These are phyloP conservation scores for Scaptomyza tumidula DNA, from an alignment of 2,888 invertebrate genomes.

Conservation along the genomic window DNA sequence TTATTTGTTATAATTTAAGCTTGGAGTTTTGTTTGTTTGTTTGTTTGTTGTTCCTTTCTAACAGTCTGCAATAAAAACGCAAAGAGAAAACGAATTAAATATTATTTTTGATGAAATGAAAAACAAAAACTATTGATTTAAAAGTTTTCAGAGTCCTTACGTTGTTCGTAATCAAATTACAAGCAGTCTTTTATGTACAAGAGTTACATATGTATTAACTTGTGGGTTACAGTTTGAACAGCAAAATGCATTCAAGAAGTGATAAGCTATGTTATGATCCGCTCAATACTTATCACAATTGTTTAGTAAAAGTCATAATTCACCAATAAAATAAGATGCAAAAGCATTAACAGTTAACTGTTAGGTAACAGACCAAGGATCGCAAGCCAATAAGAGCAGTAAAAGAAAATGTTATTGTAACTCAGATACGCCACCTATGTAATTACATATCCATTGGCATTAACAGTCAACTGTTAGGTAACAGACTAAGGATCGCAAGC, in stretches of 20 bases:
- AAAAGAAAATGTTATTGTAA: slow-evolving; percentile 25
- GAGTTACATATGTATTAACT: not conserved
- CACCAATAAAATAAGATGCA: not conserved
- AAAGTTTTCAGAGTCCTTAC: not conserved
- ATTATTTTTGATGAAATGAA: slow-evolving; percentile 15
- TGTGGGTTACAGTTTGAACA: too few species aligned
- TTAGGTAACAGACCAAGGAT: slow-evolving; percentile 46
- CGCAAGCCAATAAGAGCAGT: slow-evolving; percentile 4
- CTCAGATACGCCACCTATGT: slow-evolving; percentile 26
- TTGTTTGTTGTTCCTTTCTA: slow-evolving; percentile 57
- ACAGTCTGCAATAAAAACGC: slow-evolving; percentile 58
- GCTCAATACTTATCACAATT: too few species aligned
- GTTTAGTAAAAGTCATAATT: too few species aligned
- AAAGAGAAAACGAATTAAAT: not conserved
- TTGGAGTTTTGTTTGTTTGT: slow-evolving; percentile 45
- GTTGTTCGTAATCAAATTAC: not conserved
- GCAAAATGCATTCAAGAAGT: not conserved
- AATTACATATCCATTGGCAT: too few species aligned
- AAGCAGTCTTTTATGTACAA: not conserved
- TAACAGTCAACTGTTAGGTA: slow-evolving; percentile 30
- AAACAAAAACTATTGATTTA: too few species aligned
- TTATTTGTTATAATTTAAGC: slow-evolving; percentile 47
- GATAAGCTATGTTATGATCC: not conserved
- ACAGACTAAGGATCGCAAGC: slow-evolving; percentile 44
- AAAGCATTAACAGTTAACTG: slow-evolving; percentile 33